Percentiles rank a stretch among this genome's conserved stretches.
Evolutionary conservation across 2,888 invertebrate species (phyloP).

Genomic region (Helobdella robusta): DNA sequence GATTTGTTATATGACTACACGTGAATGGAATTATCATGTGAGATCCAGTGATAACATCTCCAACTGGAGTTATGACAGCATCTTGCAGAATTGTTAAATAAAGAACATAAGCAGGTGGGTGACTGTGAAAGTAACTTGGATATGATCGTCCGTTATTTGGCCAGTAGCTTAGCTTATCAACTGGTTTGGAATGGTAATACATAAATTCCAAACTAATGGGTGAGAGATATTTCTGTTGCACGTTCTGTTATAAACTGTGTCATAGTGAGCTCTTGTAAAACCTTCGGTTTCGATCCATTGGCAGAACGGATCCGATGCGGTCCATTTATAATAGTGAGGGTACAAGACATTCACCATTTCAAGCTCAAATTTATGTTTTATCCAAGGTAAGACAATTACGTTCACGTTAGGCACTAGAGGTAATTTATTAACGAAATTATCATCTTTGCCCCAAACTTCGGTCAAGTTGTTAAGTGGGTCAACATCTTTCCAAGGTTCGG

Average conservation of each 20-base stretch:
- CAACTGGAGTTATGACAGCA: conserved; percentile 31
- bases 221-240: conserved; percentile 24
- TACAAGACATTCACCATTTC: conserved; percentile 30
- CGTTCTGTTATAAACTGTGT: conserved; percentile 33
- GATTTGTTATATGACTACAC: conserved; percentile 32
- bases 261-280: conserved; percentile 34
- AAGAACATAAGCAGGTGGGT: conserved; percentile 28
- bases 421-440: conserved; percentile 31
- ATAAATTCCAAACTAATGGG: conserved; percentile 28
- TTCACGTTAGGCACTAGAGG: conserved; percentile 22
- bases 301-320: conserved; percentile 31
- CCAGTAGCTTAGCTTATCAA: conserved; percentile 34
- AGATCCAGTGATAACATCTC: conserved; percentile 32
- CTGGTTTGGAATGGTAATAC: conserved; percentile 34
- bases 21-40: conserved; percentile 33
- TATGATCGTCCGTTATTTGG: conserved; percentile 33
- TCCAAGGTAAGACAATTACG: conserved; percentile 31
- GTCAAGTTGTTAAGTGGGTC: conserved; percentile 8
- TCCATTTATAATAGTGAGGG: conserved; percentile 32
- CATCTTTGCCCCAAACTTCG: conserved; percentile 33
- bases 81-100: conserved; percentile 33
- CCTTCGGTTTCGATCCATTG: conserved; percentile 31
- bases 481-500: conserved; percentile 22
- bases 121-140: conserved; percentile 31
- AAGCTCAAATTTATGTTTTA: conserved; percentile 7